A percentile compares a stretch with the other conserved stretches of the same genome.
phyloP scores from a whole-genome alignment of 2,797 vertebrate genomes.

The Pangasius larnaudii region DNA sequence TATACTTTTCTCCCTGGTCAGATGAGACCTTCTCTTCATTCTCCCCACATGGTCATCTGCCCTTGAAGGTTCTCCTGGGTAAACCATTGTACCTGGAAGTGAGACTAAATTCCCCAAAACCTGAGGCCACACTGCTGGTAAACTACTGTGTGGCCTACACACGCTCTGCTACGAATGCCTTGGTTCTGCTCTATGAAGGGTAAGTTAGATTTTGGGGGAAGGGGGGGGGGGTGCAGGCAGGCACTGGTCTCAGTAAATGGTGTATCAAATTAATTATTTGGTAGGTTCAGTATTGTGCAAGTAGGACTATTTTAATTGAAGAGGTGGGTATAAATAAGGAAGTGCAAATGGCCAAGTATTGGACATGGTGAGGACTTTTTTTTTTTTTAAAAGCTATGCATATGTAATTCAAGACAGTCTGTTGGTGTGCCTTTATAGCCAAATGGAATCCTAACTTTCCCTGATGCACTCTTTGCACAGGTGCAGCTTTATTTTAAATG shows the following conservation, averaged over 20 bases:
- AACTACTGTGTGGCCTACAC: constrained; percentile 80
- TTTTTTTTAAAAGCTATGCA: too few species aligned
- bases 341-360: background rate
- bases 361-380: background rate
- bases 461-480: background rate
- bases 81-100: constrained; percentile 73
- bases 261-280: background rate
- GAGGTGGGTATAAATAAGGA: background rate
- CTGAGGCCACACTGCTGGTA: constrained; percentile 67
- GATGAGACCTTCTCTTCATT: constrained; percentile 65
- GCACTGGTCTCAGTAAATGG: background rate
- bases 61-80: constrained; percentile 68
- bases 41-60: constrained; percentile 58
- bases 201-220: constrained; percentile 60
- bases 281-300: background rate
- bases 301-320: too few species aligned
- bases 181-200: constrained; percentile 77
- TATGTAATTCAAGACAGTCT: too few species aligned
- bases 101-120: constrained; percentile 56
- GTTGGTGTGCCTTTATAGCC: too few species aligned
- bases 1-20: constrained; percentile 33
- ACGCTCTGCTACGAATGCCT: constrained; percentile 68
- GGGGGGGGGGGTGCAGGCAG: too few species aligned
- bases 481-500: background rate
- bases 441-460: background rate